These are phyloP conservation scores for Ooceraea biroi DNA, from an alignment of 1,140 invertebrate species.

Conservation along the genomic window DNA sequence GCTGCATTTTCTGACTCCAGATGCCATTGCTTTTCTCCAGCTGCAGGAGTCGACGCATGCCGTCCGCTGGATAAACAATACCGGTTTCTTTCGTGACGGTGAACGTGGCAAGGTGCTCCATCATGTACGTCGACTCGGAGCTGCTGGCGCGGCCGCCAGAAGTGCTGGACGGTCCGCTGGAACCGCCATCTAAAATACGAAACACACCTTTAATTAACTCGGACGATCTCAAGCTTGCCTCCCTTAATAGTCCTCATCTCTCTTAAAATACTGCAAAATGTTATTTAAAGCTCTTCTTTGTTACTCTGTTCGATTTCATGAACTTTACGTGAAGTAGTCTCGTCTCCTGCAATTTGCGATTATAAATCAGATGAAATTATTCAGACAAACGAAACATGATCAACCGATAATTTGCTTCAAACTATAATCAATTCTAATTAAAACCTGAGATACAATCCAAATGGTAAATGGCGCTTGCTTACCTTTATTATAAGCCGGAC, in stretches of 20 bases:
- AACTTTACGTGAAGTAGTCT: not conserved
- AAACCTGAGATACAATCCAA: not conserved
- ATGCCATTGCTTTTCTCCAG: constrained; percentile 99
- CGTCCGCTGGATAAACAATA: constrained; percentile 95
- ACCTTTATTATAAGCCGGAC: constrained; percentile 82
- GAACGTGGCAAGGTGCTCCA: constrained; percentile 99
- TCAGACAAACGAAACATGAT: not conserved
- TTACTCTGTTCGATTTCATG: not conserved
- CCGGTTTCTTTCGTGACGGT: constrained; percentile 95
- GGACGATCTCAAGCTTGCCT: not conserved
- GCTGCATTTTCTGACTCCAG: constrained; percentile 99
- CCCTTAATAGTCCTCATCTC: not conserved
- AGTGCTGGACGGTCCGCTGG: constrained; percentile 79
- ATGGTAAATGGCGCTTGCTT: constrained; percentile 22
- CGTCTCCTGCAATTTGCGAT: not conserved
- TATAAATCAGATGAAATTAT: constrained; percentile 24
- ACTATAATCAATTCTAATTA: constrained; percentile 32
- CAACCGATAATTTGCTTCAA: not conserved
- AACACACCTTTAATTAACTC: constrained; percentile 4
- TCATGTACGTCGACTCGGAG: constrained; percentile 92
- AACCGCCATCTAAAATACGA: constrained; percentile 75
- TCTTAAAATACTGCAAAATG: not conserved
- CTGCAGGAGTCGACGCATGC: constrained; percentile 97
- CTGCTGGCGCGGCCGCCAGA: constrained; percentile 83
- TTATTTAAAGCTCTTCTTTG: constrained; percentile 4